phyloP scores from a whole-genome alignment of 1,140 invertebrate species.

The Eciton burchellii region DNA sequence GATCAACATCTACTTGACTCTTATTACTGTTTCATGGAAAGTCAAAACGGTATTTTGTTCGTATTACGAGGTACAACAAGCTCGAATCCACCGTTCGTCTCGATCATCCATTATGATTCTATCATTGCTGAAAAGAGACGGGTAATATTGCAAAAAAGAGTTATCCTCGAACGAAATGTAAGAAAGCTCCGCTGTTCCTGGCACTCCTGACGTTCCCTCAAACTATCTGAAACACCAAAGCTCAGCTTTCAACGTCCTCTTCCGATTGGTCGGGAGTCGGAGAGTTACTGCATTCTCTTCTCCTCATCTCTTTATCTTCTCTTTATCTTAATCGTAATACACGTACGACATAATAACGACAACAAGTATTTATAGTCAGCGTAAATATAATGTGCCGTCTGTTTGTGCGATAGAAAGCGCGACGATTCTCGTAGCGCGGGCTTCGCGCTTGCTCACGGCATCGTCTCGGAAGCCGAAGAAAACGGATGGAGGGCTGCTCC shows the following conservation, averaged over 20 bases:
- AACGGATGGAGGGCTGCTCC: too few species aligned
- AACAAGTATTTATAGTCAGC: slow-evolving; percentile 3
- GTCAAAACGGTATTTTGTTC: neutral
- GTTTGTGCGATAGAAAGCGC: too few species aligned
- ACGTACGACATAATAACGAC: neutral
- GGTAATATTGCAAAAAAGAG: neutral
- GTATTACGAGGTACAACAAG: neutral
- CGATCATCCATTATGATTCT: neutral
- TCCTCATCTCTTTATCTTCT: too few species aligned
- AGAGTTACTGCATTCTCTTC: neutral
- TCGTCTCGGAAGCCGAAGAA: too few species aligned
- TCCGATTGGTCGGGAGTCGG: neutral
- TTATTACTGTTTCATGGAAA: neutral
- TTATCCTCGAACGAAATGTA: neutral
- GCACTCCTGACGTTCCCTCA: too few species aligned
- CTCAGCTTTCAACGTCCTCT: neutral
- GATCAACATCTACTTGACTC: neutral
- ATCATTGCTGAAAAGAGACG: neutral
- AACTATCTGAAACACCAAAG: neutral
- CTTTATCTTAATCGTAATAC: neutral
- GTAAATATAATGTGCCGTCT: neutral
- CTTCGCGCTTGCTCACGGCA: too few species aligned
- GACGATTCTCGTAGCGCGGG: too few species aligned
- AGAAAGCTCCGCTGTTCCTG: neutral
- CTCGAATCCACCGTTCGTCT: neutral